Conservation (phyloP, 2,797 vertebrate species). For the Aplochiton taeniatus region DNA sequence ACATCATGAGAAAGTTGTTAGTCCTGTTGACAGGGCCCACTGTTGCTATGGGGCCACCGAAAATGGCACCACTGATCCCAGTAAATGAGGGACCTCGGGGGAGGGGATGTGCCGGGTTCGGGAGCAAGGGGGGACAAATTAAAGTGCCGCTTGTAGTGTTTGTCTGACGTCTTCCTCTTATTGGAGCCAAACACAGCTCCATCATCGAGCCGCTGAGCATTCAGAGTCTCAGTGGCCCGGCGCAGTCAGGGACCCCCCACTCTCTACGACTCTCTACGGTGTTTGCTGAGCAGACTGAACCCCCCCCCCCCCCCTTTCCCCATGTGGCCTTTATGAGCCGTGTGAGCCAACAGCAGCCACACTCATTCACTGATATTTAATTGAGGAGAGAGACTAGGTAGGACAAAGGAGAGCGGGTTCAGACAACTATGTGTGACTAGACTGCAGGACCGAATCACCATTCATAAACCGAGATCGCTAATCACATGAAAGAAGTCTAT, state of each 20-base stretch:
- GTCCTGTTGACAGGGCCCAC: constrained; percentile 58
- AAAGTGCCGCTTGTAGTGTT: constrained; percentile 70
- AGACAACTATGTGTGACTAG: constrained; percentile 44
- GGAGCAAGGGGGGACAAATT: constrained; percentile 59
- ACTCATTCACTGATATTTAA: constrained; percentile 48
- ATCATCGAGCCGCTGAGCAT: constrained; percentile 53
- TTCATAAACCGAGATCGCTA: neutral
- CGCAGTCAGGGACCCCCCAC: constrained; percentile 17
- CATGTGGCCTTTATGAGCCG: constrained; percentile 47
- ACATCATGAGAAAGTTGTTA: constrained; percentile 80
- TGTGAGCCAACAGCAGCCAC: constrained; percentile 58
- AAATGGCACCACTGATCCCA: constrained; percentile 61
- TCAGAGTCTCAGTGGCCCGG: constrained; percentile 18
- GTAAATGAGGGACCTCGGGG: constrained; percentile 61
- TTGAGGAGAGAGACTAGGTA: constrained; percentile 42
- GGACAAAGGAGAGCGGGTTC: constrained; percentile 46
- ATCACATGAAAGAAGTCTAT: constrained; percentile 28
- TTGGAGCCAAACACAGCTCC: constrained; percentile 51
- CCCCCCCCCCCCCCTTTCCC: constrained; percentile 9
- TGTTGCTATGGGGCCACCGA: constrained; percentile 74
- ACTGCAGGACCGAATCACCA: constrained; percentile 41
- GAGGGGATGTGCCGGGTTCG: constrained; percentile 29
- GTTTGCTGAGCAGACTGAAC: constrained; percentile 57
- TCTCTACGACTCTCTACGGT: constrained; percentile 16
- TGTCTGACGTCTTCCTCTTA: constrained; percentile 64